Base-by-base conservation (phyloP, 2,888 invertebrate species). In the Ctenicera cuprea region DNA sequence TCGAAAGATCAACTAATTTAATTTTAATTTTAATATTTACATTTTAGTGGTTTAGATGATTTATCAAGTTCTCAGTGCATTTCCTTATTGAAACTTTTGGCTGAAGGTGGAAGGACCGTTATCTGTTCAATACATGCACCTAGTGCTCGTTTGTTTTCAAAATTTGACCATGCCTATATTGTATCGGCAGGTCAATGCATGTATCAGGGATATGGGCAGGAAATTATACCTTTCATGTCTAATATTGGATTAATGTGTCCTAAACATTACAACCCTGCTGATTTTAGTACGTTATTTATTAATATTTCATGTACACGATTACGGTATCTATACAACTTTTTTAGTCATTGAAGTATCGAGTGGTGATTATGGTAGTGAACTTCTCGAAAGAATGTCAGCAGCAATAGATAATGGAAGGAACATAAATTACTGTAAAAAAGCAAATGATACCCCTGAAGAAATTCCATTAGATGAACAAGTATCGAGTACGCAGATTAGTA, bases 41-140 rank as follows among this genome's bases (percentile, higher is more conserved):
- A 5, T 59, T 88, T 5, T 85, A 95, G 97, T 30, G 98, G 98
- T 5, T 88, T 98, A 72, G 98, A 98, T 84, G 97, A 97, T 85
- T 89, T 96, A 52, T 94, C 97, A 0, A 95, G 97, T 75, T 92
- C 94, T 11, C 97, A 97, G 78, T 97, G 97, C 84, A 91, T 98
- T 16, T 90, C 93, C 0, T 88, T 98, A 16, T 88, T 98, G n/a
- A 95, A 94, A 84, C 90, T 92, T 26, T 90, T 98, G 61, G 96
- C 97, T 0, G 89, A 93, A 72, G 93, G 93, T 0, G 98, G 98
- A 0, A 89, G 98, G 33, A 98, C 97, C 0, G 94, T 98, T 5
- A 91, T 98, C 70, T 98, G 97, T 83, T 97, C 97, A 0, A 92
- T 98, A 63, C 98, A 98, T 87, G 97, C 98, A n/a, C 98, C 98